Percentiles rank a stretch among this genome's conserved stretches.
Conservation (phyloP, 2,113 vertebrate genomes). For the Anarhynchus alexandrinus region DNA sequence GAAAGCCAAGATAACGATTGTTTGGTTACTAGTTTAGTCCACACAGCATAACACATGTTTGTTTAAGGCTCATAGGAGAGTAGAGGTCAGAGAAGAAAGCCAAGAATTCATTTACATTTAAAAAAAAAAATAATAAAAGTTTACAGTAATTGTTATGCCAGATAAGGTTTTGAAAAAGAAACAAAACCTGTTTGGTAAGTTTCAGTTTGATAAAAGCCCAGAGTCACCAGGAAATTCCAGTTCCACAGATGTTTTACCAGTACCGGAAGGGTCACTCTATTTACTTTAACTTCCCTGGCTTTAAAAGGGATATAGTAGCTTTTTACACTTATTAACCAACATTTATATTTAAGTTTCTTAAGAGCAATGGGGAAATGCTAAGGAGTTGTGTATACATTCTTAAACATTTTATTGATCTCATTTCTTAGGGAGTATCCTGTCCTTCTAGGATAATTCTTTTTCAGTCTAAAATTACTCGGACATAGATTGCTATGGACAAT, state of each 20-base stretch:
- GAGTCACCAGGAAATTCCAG: constrained; percentile 21
- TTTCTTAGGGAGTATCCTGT: background rate
- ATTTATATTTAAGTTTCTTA: background rate
- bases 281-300: background rate
- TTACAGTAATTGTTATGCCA: background rate
- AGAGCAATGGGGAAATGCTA: background rate
- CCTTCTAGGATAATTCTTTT: background rate
- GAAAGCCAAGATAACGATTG: background rate
- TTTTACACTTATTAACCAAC: background rate
- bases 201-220: background rate
- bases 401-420: background rate
- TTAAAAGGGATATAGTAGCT: background rate
- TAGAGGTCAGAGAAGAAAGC: background rate
- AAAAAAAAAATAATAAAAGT: background rate
- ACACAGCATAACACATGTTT: background rate
- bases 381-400: background rate
- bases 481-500: background rate
- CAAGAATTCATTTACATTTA: background rate
- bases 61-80: background rate
- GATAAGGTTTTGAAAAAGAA: background rate
- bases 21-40: background rate
- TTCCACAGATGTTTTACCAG: background rate
- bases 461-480: background rate
- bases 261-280: background rate
- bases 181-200: background rate